Evolutionary conservation across 2,113 vertebrate genomes (phyloP).

Genomic region (Acrocephalus kingi): DNA sequence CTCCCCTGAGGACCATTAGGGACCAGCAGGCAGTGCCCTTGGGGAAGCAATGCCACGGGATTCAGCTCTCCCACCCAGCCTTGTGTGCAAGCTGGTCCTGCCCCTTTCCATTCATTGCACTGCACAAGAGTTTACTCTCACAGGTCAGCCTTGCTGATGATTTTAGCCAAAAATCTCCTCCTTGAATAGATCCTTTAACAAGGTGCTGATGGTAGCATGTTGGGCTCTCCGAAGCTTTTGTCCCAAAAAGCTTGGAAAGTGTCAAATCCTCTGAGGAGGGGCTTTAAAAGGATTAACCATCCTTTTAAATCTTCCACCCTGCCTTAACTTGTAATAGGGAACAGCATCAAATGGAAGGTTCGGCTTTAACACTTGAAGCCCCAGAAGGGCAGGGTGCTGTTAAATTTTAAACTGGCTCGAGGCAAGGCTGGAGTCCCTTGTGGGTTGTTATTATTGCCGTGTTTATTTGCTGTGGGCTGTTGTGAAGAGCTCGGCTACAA

Average conservation of each 20-base stretch:
- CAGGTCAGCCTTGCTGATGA: background rate
- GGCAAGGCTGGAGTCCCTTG: slow-evolving; percentile 7
- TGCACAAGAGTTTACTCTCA: background rate
- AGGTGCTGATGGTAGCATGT: background rate
- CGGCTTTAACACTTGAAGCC: background rate
- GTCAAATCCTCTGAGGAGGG: background rate
- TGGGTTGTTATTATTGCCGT: slow-evolving; percentile 35
- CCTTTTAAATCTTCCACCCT: background rate
- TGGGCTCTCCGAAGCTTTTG: background rate
- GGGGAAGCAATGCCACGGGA: background rate
- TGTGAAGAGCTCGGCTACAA: background rate
- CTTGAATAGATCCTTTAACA: background rate
- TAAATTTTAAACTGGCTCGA: background rate
- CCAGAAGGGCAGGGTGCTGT: background rate
- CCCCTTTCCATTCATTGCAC: background rate
- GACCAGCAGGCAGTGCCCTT: background rate
- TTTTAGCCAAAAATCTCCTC: background rate
- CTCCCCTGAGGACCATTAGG: fast-evolving
- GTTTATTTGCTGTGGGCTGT: slow-evolving; percentile 36
- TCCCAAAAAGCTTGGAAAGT: background rate
- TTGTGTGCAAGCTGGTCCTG: background rate
- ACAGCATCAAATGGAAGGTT: background rate
- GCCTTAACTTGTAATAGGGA: background rate
- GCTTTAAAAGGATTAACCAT: background rate
- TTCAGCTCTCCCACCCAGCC: background rate